Conservation (phyloP, 2,888 invertebrate species). For the Cataglyphis cursor region DNA sequence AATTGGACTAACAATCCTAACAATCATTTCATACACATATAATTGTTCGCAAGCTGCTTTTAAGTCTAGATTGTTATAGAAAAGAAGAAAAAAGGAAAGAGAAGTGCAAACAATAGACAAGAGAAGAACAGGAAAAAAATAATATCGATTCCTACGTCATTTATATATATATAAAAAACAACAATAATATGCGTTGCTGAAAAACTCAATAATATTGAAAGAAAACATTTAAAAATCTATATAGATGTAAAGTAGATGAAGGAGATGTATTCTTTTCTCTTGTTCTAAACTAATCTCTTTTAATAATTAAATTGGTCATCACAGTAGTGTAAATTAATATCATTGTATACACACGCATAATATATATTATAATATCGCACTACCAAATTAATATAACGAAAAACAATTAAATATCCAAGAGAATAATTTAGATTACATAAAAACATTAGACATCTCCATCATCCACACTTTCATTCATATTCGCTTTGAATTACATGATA, state of each 20-base stretch:
- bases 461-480: background rate
- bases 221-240: background rate
- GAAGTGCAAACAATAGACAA: background rate
- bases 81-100: background rate
- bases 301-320: background rate
- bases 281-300: background rate
- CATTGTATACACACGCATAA: background rate
- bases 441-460: background rate
- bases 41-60: background rate
- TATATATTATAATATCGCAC: background rate
- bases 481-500: background rate
- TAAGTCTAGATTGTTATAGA: background rate
- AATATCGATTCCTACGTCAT: slow-evolving; percentile 2
- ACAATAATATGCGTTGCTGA: background rate
- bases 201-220: background rate
- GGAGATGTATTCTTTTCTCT: background rate
- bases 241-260: background rate
- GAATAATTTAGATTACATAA: slow-evolving; percentile 1
- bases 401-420: background rate
- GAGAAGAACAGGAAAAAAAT: background rate
- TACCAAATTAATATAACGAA: background rate
- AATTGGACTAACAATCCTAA: background rate
- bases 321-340: background rate
- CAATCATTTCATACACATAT: slow-evolving; percentile 1
- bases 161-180: background rate